These are phyloP conservation scores for Melieria crassipennis DNA, from an alignment of 2,888 invertebrate species.

Conservation along the genomic window DNA sequence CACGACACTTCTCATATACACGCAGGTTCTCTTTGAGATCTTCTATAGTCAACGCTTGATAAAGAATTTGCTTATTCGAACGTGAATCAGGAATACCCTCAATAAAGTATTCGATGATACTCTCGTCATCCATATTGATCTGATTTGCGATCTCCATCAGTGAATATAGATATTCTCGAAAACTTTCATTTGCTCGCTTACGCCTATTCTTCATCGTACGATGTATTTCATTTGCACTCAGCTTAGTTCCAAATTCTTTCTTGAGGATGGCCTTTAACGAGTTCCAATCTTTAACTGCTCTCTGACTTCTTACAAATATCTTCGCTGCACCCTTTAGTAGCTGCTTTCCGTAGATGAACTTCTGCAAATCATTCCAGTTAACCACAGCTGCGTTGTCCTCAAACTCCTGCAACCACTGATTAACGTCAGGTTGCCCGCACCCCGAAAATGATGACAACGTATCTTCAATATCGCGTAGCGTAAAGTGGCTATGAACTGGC, in stretches of 20 bases:
- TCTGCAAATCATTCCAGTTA: constrained; percentile 34
- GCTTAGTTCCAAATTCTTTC: constrained; percentile 20
- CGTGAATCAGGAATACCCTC: constrained; percentile 34
- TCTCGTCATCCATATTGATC: constrained; percentile 30
- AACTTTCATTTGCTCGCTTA: constrained; percentile 25
- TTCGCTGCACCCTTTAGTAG: constrained; percentile 36
- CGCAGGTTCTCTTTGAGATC: constrained; percentile 35
- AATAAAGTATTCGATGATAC: constrained; percentile 38
- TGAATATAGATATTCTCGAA: constrained; percentile 35
- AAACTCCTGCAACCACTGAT: constrained; percentile 37
- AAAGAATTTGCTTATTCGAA: constrained; percentile 31
- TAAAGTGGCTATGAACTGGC: constrained; percentile 22
- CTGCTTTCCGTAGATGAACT: constrained; percentile 37
- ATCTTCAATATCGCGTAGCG: constrained; percentile 37
- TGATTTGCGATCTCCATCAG: constrained; percentile 33
- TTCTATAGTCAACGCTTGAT: constrained; percentile 27
- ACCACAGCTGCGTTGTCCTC: constrained; percentile 34
- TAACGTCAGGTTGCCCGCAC: constrained; percentile 26
- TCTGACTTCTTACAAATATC: constrained; percentile 32
- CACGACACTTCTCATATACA: constrained; percentile 34
- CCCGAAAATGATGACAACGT: constrained; percentile 34
- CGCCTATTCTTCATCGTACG: constrained; percentile 27
- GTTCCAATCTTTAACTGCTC: constrained; percentile 16
- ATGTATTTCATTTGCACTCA: constrained; percentile 29
- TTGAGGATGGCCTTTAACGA: constrained; percentile 13